phyloP scores from a whole-genome alignment of 2,113 vertebrate genomes.

The Cephalopterus ornatus region DNA sequence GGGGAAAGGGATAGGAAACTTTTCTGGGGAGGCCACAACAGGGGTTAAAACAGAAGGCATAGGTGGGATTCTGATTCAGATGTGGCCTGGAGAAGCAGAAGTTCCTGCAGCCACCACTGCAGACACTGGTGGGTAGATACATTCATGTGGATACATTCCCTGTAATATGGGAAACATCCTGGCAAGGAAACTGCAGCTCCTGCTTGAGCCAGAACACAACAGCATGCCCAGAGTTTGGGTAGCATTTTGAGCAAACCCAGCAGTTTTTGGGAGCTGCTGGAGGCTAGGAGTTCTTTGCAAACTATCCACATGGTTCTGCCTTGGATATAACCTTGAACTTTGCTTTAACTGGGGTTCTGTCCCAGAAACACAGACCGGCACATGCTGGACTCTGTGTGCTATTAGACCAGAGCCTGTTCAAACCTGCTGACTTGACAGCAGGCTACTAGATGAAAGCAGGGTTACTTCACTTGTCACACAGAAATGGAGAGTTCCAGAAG shows the following conservation, averaged over 20 bases:
- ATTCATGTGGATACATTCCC: background rate
- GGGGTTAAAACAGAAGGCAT: background rate
- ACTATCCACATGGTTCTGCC: background rate
- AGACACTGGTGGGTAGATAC: background rate
- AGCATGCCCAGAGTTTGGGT: background rate
- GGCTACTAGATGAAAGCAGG: slow-evolving; percentile 26
- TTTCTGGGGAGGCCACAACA: background rate
- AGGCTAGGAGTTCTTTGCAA: background rate
- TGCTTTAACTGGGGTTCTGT: background rate
- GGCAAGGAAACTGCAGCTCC: background rate
- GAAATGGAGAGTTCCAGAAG: background rate
- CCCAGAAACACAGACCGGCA: background rate
- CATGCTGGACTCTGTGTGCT: background rate
- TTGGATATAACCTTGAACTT: slow-evolving; percentile 1
- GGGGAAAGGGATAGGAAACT: background rate
- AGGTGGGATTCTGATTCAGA: background rate
- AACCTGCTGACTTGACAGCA: slow-evolving; percentile 15
- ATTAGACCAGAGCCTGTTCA: background rate
- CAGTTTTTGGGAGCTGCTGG: background rate
- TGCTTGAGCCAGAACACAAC: background rate
- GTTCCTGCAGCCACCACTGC: background rate
- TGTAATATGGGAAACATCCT: background rate
- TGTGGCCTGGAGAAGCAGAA: background rate
- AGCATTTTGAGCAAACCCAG: background rate
- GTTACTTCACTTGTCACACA: slow-evolving; percentile 15